Conservation (phyloP, 2,888 invertebrate genomes). For the Drosophila differens region DNA sequence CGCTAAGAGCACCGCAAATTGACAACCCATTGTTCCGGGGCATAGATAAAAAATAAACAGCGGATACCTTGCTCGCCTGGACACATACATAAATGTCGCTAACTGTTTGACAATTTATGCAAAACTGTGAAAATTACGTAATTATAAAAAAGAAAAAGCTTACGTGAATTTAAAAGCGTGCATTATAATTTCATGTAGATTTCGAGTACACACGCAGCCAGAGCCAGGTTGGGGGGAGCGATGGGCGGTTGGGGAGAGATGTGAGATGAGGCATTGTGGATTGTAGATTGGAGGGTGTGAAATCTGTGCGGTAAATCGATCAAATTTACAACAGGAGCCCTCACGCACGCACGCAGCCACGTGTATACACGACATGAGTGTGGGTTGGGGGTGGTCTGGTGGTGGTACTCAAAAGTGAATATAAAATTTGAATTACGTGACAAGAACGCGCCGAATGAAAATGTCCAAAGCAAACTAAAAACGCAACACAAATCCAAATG, state of each 20-base stretch:
- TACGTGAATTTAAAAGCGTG: conserved; percentile 52
- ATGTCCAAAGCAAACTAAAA: conserved; percentile 50
- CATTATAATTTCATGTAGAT: conserved; percentile 76
- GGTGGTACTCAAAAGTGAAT: conserved; percentile 60
- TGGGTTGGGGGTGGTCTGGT: not conserved
- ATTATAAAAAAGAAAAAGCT: conserved; percentile 53
- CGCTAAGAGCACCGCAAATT: conserved; percentile 19
- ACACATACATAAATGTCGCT: conserved; percentile 47
- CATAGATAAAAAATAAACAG: not conserved
- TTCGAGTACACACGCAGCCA: conserved; percentile 37
- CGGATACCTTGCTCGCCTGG: not conserved
- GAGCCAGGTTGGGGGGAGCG: not conserved
- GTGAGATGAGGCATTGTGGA: conserved; percentile 4
- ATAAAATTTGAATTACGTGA: conserved; percentile 82
- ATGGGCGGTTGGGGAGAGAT: not conserved
- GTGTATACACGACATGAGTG: conserved; percentile 14
- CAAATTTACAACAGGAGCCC: conserved; percentile 50
- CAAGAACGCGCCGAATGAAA: conserved; percentile 53
- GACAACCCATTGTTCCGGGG: conserved; percentile 24
- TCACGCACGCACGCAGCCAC: conserved; percentile 41
- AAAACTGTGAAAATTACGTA: conserved; percentile 69
- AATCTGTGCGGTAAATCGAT: conserved; percentile 66
- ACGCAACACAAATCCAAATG: conserved; percentile 58
- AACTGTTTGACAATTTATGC: conserved; percentile 64
- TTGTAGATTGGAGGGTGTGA: conserved; percentile 27